These are phyloP conservation scores for Artemia sp. DNA, from an alignment of 2,888 invertebrate genomes.

Conservation along the genomic window DNA sequence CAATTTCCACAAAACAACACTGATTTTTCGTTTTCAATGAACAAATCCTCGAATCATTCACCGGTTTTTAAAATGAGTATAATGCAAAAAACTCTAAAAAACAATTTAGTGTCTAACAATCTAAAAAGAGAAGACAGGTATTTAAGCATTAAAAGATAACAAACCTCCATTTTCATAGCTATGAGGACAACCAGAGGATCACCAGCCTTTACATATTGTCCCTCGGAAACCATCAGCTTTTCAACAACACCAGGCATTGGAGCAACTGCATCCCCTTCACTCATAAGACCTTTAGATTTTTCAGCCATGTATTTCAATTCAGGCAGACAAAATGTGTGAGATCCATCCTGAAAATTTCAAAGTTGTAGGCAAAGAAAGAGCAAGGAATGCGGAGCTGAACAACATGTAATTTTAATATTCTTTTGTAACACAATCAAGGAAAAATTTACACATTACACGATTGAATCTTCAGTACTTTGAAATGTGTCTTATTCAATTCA, in stretches of 20 bases:
- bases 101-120: background rate
- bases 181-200: constrained; percentile 83
- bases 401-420: too few relatives aligned
- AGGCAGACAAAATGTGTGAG: constrained; percentile 45
- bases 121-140: background rate
- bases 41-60: too few relatives aligned
- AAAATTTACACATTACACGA: too few relatives aligned
- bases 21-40: too few relatives aligned
- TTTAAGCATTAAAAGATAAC: constrained; percentile 16
- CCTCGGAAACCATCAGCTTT: constrained; percentile 62
- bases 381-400: too few relatives aligned
- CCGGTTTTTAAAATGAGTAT: too few relatives aligned
- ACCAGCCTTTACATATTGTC: constrained; percentile 64
- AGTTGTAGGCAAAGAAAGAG: too few relatives aligned
- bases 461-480: too few relatives aligned
- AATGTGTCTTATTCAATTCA: too few relatives aligned
- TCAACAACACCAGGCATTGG: constrained; percentile 95
- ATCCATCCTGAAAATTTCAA: constrained; percentile 28
- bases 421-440: too few relatives aligned
- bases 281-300: constrained; percentile 32
- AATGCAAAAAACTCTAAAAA: constrained; percentile 12
- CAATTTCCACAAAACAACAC: too few relatives aligned
- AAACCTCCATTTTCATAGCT: constrained; percentile 98
- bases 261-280: constrained; percentile 49
- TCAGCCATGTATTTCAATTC: constrained; percentile 41